Evolutionary conservation across 2,888 invertebrate species (phyloP).

Genomic region (Mimachlamys varia): DNA sequence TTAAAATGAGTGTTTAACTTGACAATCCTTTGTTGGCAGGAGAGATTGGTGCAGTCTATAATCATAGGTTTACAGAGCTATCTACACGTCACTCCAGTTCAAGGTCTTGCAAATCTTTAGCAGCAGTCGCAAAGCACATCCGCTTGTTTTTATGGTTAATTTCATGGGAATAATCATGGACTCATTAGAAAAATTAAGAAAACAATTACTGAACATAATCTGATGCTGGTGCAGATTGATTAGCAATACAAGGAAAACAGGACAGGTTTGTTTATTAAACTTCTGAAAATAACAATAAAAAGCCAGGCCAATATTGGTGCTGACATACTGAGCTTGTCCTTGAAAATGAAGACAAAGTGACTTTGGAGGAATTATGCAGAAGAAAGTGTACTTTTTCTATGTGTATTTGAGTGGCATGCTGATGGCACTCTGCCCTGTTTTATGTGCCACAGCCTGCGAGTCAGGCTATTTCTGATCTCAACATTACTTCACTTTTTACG

Average conservation of each 20-base stretch:
- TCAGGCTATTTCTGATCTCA: not conserved
- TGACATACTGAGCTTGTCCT: not conserved
- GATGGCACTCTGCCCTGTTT: not conserved
- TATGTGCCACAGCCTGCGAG: not conserved
- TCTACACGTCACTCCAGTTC: not conserved
- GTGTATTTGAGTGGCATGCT: not conserved
- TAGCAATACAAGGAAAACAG: not conserved
- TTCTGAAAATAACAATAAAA: not conserved
- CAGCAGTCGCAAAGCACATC: not conserved
- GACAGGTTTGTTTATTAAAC: not conserved
- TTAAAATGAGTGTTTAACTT: not conserved
- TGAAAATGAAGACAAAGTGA: not conserved
- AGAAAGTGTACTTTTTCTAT: not conserved
- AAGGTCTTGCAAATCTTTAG: not conserved
- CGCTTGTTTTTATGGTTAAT: not conserved
- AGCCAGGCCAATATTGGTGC: not conserved
- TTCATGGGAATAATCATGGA: not conserved
- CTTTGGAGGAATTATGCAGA: not conserved
- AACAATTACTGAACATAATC: not conserved
- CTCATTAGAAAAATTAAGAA: not conserved
- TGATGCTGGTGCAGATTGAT: not conserved
- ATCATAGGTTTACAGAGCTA: not conserved
- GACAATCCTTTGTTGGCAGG: not conserved
- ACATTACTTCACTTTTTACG: not conserved
- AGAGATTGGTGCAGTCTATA: not conserved